Evolutionary conservation across 2,113 vertebrate species (phyloP).

Genomic region (Stigmatopora argus): DNA sequence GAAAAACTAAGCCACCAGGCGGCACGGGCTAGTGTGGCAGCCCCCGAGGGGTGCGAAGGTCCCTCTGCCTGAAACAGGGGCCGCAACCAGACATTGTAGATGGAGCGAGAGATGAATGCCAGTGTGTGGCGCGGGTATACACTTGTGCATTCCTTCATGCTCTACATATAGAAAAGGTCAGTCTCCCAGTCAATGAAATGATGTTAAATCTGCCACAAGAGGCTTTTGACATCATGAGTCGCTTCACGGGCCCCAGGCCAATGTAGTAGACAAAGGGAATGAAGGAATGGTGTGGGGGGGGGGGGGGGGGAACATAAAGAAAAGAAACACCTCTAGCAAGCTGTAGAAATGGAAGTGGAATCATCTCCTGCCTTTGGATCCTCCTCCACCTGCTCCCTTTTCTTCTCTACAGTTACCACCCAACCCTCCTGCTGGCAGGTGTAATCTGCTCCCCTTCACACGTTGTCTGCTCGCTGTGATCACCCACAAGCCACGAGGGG

Average conservation of each 20-base stretch:
- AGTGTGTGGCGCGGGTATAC: conserved; percentile 17
- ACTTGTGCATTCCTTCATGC: conserved; percentile 52
- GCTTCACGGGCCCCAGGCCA: conserved; percentile 30
- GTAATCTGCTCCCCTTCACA: conserved; percentile 66
- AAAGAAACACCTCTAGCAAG: conserved; percentile 34
- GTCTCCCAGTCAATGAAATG: conserved; percentile 55
- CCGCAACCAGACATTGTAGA: conserved; percentile 31
- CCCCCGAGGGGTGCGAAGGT: conserved; percentile 27
- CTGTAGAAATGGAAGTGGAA: conserved; percentile 49
- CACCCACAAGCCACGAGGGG: conserved; percentile 40
- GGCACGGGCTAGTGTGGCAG: conserved; percentile 25
- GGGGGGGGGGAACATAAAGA: conserved; percentile 9
- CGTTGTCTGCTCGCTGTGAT: conserved; percentile 47
- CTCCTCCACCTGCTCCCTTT: conserved; percentile 31
- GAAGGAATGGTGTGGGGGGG: neutral
- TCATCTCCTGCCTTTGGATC: conserved; percentile 41
- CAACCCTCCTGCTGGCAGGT: conserved; percentile 52
- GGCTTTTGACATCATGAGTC: conserved; percentile 36
- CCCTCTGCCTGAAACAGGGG: conserved; percentile 37
- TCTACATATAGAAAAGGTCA: conserved; percentile 62
- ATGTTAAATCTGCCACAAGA: conserved; percentile 60
- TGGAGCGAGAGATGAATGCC: conserved; percentile 14
- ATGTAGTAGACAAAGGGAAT: conserved; percentile 35
- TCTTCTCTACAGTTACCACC: conserved; percentile 34
- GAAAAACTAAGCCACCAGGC: conserved; percentile 32